Evolutionary conservation across 2,113 vertebrate genomes (phyloP), one percentile per base, ranked within the genome.

Genomic region (Sorex araneus): DNA sequence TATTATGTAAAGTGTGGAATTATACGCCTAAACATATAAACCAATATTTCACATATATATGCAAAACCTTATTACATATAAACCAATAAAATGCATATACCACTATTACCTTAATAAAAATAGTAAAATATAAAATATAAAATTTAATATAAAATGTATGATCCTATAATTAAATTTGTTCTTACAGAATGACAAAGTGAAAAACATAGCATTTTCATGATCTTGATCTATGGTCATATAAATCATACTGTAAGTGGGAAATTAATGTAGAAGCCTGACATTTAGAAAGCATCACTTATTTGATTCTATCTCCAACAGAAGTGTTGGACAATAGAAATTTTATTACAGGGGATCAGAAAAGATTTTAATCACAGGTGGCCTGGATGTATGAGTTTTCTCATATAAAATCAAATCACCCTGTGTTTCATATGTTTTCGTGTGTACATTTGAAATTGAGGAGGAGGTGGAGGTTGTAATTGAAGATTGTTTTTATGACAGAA

Each of bases 231-330:
- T 60, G 57, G 19, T 60, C 57, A 60, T 5, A 60, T 7, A 63
- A 63, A 63, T 63, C 13, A 60, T 60, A 57, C 57, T 75, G 84
- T 84, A 45, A 92, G 54, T 40, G 43, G 77, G 43, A 92, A 76
- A 23, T 4, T 81, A 66, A 45, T 47, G 54, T 7, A 69, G 27
- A n/a, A 85, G 45, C 0, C 8, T 76, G 13, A 47, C 63, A 4
- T 54, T 84, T 63, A 19, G 19, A 71, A 85, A 74, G 5, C 2
- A 6, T 78, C 85, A 71, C 9, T 85, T 77, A 43, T 27, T 8
- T 66, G 27, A 28, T 66, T 66, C 64, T 8, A 8, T 66, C 4
- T 28, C 6, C 8, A 5, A 40, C 2, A 54, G 6, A 76, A 32
- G 1, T 78, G 40, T 64, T 63, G 23, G 40, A 66, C 10, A 3